These are phyloP conservation scores for Mirza zaza DNA, from an alignment of 2,113 vertebrate genomes.

Conservation along the genomic window DNA sequence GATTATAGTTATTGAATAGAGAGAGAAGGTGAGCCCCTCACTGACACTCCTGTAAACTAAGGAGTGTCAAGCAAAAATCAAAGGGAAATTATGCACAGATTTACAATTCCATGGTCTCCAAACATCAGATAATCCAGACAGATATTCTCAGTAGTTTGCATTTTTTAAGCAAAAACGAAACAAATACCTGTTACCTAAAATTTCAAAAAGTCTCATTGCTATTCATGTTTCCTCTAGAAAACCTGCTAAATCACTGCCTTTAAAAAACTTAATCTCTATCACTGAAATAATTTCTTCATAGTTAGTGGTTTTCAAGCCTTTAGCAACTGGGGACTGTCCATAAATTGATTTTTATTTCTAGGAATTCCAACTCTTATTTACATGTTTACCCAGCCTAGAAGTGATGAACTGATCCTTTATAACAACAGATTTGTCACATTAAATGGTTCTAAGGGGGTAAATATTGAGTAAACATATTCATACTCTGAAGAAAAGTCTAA, in stretches of 20 bases:
- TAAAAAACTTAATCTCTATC: not conserved
- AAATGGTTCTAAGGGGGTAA: not conserved
- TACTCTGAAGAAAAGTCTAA: not conserved
- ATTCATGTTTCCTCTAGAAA: not conserved
- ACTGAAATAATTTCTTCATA: constrained; percentile 42
- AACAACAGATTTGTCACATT: not conserved
- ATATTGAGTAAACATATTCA: constrained; percentile 15
- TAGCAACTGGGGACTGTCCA: not conserved
- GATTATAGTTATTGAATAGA: not conserved
- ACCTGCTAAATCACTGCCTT: not conserved
- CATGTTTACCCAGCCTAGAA: constrained; percentile 31
- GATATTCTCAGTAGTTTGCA: not conserved
- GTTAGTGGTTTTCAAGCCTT: not conserved
- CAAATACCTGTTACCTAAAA: not conserved
- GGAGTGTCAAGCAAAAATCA: not conserved
- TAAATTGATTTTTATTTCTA: not conserved
- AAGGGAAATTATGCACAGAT: not conserved
- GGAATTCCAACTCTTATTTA: constrained; percentile 21
- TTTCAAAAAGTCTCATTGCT: not conserved
- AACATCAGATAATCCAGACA: not conserved
- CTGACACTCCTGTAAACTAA: not conserved
- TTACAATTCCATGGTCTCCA: not conserved
- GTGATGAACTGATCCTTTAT: not conserved
- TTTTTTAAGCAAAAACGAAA: not conserved
- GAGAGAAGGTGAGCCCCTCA: not conserved